These are phyloP conservation scores for Micromussa lordhowensis DNA, from an alignment of 92 coral and sea anemone species.

Conservation along the genomic window DNA sequence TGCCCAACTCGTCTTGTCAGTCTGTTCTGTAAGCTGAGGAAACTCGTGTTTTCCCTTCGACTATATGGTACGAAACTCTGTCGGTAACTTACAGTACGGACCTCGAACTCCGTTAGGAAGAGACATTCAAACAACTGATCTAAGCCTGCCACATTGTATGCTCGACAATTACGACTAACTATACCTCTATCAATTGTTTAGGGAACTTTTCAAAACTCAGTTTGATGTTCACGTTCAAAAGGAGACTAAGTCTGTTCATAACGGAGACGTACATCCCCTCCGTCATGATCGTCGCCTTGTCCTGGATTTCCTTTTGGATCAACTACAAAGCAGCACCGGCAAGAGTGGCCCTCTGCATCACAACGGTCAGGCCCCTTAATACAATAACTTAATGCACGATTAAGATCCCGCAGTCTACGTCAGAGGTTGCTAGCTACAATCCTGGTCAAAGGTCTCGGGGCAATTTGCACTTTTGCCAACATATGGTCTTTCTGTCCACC, in stretches of 20 bases:
- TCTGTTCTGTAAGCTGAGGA: too few relatives aligned
- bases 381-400: too few relatives aligned
- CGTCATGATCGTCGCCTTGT: slow-evolving; percentile 87
- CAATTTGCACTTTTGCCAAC: too few relatives aligned
- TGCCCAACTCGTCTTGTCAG: too few relatives aligned
- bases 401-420: too few relatives aligned
- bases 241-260: slow-evolving; percentile 79
- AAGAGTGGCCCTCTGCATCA: slow-evolving; percentile 89
- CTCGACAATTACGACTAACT: background rate
- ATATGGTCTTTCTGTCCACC: too few relatives aligned
- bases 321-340: slow-evolving; percentile 92
- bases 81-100: too few relatives aligned
- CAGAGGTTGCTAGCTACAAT: too few relatives aligned
- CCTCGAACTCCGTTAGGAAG: too few relatives aligned
- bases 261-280: slow-evolving; percentile 92
- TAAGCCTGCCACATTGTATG: background rate
- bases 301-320: slow-evolving; percentile 96
- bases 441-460: too few relatives aligned
- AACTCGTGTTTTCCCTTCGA: too few relatives aligned
- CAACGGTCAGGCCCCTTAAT: slow-evolving; percentile 66
- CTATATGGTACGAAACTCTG: too few relatives aligned
- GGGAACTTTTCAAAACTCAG: slow-evolving; percentile 77
- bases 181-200: background rate
- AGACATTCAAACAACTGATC: background rate
- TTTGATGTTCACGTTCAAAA: slow-evolving; percentile 75